Base-by-base conservation (phyloP, 1,140 invertebrate species). In the Drosophila setifemur region DNA sequence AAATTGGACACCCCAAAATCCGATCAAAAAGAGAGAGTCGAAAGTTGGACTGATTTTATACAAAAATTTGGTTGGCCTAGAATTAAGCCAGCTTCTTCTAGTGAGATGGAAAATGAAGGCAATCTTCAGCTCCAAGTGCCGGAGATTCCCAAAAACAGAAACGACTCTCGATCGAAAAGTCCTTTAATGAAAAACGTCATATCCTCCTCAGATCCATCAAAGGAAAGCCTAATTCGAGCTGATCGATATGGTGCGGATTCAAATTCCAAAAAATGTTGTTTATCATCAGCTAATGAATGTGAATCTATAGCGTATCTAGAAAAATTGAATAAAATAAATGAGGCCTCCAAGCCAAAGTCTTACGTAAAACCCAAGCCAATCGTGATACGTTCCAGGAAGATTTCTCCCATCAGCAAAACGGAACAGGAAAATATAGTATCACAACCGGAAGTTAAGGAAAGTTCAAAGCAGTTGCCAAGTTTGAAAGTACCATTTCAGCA, bases 331-430 rank as follows among this genome's bases (percentile, higher is more conserved):
- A 29, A 25, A 12, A 61, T 83, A 31, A 57, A 66, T n/a, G 70
- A 54, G 2, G 78, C 78, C 2, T 49, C 78, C 4, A 70, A 28
- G 11, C 79, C 78, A 5, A 83, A 83, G 11, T 54, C 45, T 2
- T 47, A 40, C 19, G 21, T 16, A 1, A 50, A 25, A 3, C 55
- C 55, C 0, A 37, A 18, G 0, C 49, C 49, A 0, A 7, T 29
- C 3, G 33, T 29, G 3, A 35, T 31, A 6, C n/a, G 3, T 7
- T 12, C 25, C n/a, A 55, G 33, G 4, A 0, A 0, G n/a, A 6
- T 7, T 6, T 9, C 2, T 16, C 12, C 18, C 3, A 4, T 7
- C 5, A 14, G 0, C 0, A 26, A 37, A 26, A 18, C 11, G 4
- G 3, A 1, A 3, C 33, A 12, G 1, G 14, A 19, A 2, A 3